Conservation (phyloP, 2,888 invertebrate species). For the Parasteatoda lunata region DNA sequence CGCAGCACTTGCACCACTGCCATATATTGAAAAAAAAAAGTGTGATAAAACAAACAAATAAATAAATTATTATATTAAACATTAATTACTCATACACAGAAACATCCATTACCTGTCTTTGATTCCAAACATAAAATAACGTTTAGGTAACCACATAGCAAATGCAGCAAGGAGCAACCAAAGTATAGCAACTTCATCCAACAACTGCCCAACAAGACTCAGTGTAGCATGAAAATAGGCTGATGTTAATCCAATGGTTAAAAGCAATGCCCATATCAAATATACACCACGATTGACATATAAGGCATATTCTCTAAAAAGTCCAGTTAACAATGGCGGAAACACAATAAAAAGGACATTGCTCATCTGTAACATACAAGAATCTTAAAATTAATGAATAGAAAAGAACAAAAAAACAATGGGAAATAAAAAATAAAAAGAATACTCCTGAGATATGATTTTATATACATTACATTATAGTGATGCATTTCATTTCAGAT, state of each 20-base stretch:
- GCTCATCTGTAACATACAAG: slow-evolving; percentile 79
- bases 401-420: too few species aligned
- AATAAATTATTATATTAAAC: too few species aligned
- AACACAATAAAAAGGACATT: slow-evolving; percentile 85
- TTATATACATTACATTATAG: too few species aligned
- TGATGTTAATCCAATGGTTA: slow-evolving; percentile 85
- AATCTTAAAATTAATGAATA: neutral
- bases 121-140: slow-evolving; percentile 71
- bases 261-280: slow-evolving; percentile 85
- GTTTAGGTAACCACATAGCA: slow-evolving; percentile 79
- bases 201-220: slow-evolving; percentile 85
- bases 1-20: too few species aligned
- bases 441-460: too few species aligned
- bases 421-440: too few species aligned
- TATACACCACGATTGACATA: slow-evolving; percentile 86
- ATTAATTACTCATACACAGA: too few species aligned
- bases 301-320: slow-evolving; percentile 85
- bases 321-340: slow-evolving; percentile 84
- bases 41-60: too few species aligned
- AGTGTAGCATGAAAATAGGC: slow-evolving; percentile 90
- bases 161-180: slow-evolving; percentile 88
- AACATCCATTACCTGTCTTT: slow-evolving; percentile 58
- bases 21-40: too few species aligned
- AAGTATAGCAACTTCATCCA: slow-evolving; percentile 87
- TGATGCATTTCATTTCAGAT: too few species aligned